phyloP scores from a whole-genome alignment of 2,113 vertebrate genomes.

The Tamias sibiricus region DNA sequence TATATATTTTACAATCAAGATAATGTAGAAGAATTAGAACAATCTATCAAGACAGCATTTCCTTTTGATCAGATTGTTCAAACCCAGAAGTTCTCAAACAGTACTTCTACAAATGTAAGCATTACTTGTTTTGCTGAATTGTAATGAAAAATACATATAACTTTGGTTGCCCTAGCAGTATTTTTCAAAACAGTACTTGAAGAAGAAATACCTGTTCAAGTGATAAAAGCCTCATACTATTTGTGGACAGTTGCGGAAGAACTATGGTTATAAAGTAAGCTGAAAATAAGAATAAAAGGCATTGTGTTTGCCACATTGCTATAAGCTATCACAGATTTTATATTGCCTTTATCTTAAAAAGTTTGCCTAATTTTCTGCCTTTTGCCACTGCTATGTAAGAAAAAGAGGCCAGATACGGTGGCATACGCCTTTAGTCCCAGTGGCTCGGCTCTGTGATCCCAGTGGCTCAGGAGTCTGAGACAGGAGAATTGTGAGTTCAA shows the following conservation, averaged over 20 bases:
- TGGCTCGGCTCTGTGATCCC: too few relatives aligned
- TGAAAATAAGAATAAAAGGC: constrained; percentile 48
- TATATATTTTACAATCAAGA: constrained; percentile 42
- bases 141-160: not conserved
- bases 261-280: constrained; percentile 28
- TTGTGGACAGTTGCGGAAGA: constrained; percentile 2
- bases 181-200: constrained; percentile 59
- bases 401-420: too few relatives aligned
- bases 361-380: constrained; percentile 25
- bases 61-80: constrained; percentile 42
- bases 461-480: too few relatives aligned
- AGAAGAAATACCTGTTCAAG: constrained; percentile 37
- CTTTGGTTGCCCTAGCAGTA: constrained; percentile 22
- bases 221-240: constrained; percentile 10
- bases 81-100: constrained; percentile 38
- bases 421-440: too few relatives aligned
- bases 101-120: not conserved
- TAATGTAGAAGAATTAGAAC: constrained; percentile 9
- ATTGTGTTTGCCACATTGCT: constrained; percentile 14
- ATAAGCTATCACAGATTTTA: constrained; percentile 37
- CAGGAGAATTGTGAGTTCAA: too few relatives aligned
- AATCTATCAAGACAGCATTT: constrained; percentile 43
- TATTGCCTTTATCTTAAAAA: constrained; percentile 61
- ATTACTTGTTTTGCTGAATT: constrained; percentile 45
- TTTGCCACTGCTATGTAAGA: constrained; percentile 32